A percentile compares a stretch with the other conserved stretches of the same genome.
Conservation (phyloP, 2,888 invertebrate genomes). For the Coecobrya sp. region DNA sequence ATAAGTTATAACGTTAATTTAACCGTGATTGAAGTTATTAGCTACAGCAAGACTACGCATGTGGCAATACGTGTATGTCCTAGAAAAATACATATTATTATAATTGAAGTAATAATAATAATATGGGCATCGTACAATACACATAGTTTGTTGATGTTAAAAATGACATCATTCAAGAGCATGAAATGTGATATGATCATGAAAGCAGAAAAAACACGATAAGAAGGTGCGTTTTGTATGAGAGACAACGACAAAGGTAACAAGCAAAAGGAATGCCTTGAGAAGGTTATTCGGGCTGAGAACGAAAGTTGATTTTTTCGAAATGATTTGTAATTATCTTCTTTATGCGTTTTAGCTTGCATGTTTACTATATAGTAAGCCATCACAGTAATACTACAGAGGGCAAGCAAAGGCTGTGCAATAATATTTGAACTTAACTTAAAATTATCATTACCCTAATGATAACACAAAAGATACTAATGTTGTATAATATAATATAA, state of each 20-base stretch:
- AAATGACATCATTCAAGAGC: constrained; percentile 68
- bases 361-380: neutral
- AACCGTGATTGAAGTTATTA: neutral
- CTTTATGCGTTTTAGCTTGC: constrained; percentile 27
- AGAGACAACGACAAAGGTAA: neutral
- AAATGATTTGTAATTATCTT: constrained; percentile 63
- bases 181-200: constrained; percentile 55
- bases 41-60: neutral
- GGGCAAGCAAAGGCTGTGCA: neutral
- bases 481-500: neutral
- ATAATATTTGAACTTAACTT: neutral
- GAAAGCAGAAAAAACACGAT: constrained; percentile 26
- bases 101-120: neutral
- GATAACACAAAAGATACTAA: neutral
- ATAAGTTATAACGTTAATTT: neutral
- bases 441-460: constrained; percentile 4
- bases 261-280: constrained; percentile 67
- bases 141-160: neutral
- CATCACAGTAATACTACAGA: neutral
- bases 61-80: neutral
- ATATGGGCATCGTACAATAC: neutral
- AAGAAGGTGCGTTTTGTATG: neutral
- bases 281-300: constrained; percentile 75
- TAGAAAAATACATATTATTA: neutral
- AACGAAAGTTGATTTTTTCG: constrained; percentile 67